Evolutionary conservation across 2,797 vertebrate genomes (phyloP).

Genomic region (Lacerta bilineata): DNA sequence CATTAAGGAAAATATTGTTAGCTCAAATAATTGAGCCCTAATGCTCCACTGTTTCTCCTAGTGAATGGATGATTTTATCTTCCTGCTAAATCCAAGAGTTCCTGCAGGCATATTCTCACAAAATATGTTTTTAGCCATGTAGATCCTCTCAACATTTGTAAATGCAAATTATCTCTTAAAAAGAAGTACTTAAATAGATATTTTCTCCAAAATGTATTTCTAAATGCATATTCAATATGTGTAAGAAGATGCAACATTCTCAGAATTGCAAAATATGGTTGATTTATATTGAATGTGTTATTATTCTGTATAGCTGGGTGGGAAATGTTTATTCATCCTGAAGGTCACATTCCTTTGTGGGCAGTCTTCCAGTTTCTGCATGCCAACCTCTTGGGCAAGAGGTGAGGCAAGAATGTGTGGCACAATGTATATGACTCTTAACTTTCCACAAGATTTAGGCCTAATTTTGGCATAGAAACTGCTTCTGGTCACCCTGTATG

Average conservation of each 20-base stretch:
- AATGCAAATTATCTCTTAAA: too few relatives aligned
- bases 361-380: too few relatives aligned
- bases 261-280: background rate
- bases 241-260: background rate
- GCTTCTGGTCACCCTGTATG: too few relatives aligned
- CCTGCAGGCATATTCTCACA: background rate
- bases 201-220: background rate
- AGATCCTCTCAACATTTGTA: too few relatives aligned
- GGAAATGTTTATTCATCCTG: too few relatives aligned
- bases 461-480: too few relatives aligned
- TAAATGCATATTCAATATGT: background rate
- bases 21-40: background rate
- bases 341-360: too few relatives aligned
- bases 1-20: background rate
- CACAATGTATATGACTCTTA: too few relatives aligned
- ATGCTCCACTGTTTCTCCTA: background rate
- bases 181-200: background rate
- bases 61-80: background rate
- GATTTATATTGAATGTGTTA: background rate
- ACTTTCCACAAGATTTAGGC: too few relatives aligned
- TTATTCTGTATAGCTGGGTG: background rate
- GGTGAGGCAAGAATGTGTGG: too few relatives aligned
- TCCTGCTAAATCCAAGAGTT: too few relatives aligned
- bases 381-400: too few relatives aligned
- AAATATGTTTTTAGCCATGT: background rate